Base-by-base conservation (phyloP, 1,140 invertebrate species). In the Cardiocondyla obscurior region DNA sequence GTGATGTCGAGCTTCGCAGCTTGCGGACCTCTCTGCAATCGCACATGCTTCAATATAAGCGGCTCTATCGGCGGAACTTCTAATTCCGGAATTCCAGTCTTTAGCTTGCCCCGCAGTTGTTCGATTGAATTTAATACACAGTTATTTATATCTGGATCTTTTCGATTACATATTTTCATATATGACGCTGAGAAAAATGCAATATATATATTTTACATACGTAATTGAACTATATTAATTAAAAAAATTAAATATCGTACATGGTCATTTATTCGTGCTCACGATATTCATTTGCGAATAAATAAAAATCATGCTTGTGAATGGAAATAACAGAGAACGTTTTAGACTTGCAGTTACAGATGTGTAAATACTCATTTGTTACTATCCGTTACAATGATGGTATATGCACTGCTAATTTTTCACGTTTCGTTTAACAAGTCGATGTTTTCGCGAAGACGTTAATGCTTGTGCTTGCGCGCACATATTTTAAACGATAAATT, bases 111-210 rank as follows among this genome's bases (percentile, higher is more conserved):
- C 70, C 95, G 93, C 3, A 97, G 89, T 28, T 94, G 91, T 44
- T 96, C 95, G 5, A 96, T 95, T 0, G 96, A 95, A 69, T 96
- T 95, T 53, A 94, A 94, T 67, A 97, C 96, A 88, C 96, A 97
- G 76, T 94, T 93, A 85, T 95, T 94, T 44, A 96, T 93, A 10
- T 96, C 93, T 0, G 96, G 95, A 89, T 96, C 95, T 58, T 92
- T 94, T 81, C 95, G 94, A 86, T 95, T 95, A 86, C 96, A 97
- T 51, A 96, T 90, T 86, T 96, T 95, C 81, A 97, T 96, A 88
- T 96, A 96, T 10, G 95, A 91, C 19, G 96, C 96, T 97, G 93
- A 49, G 94, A 94, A 81, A 65, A 77, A 53, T 7, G 57, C 1
- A 51, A 36, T 60, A 14, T 19, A 60, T 36, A 39, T 39, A 25